phyloP scores from a whole-genome alignment of 2,113 vertebrate species.

The Mormyrus lacerda region DNA sequence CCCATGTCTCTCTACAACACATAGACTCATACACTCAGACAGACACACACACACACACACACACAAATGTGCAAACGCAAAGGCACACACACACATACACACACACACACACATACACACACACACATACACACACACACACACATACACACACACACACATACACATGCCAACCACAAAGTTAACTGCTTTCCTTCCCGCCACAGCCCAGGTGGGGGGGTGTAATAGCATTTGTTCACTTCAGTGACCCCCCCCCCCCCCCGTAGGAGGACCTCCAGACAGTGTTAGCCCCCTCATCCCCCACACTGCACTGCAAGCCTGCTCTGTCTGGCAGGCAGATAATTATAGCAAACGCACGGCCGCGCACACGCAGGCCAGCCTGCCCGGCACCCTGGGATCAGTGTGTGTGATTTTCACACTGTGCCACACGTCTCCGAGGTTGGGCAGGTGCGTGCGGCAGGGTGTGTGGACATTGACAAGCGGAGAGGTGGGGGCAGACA shows the following conservation, averaged over 20 bases:
- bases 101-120: not conserved
- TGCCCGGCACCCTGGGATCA: not conserved
- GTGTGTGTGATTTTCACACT: not conserved
- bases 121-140: slow-evolving; percentile 16
- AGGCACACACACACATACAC: not conserved
- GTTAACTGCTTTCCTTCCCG: not conserved
- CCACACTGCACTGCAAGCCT: not conserved
- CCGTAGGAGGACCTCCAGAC: not conserved
- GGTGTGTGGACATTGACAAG: not conserved
- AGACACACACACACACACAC: not conserved
- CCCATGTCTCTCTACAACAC: not conserved
- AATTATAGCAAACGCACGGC: slow-evolving; percentile 17
- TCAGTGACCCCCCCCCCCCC: not conserved
- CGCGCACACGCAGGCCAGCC: not conserved
- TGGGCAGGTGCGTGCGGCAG: not conserved
- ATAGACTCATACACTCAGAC: too few species aligned
- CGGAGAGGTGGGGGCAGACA: not conserved
- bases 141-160: not conserved
- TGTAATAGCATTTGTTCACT: not conserved
- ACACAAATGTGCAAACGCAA: not conserved
- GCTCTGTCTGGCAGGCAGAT: slow-evolving; percentile 10
- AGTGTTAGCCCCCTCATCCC: not conserved
- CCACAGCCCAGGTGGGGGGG: not conserved
- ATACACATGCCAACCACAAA: not conserved
- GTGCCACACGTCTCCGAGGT: not conserved